A percentile compares a stretch with the other conserved stretches of the same genome.
phyloP scores from a whole-genome alignment of 2,113 vertebrate species.

The Corythoichthys haematopterus region DNA sequence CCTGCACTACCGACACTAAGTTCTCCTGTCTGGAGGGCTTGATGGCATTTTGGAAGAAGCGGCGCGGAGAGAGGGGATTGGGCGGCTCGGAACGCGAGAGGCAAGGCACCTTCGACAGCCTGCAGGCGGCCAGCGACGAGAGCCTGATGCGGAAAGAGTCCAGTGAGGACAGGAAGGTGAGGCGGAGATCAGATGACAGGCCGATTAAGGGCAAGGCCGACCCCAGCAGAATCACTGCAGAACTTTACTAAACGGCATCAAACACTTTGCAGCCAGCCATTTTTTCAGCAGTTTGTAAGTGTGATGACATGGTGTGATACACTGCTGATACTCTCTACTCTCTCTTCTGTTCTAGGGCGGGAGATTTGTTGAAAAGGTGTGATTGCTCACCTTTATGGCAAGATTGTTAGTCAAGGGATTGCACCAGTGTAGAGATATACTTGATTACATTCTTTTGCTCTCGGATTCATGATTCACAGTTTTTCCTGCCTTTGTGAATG shows the following conservation, averaged over 20 bases:
- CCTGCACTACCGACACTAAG: slow-evolving; percentile 77
- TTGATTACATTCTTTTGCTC: not conserved
- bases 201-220: slow-evolving; percentile 52
- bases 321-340: slow-evolving; percentile 33
- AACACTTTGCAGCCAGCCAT: not conserved
- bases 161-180: slow-evolving; percentile 54
- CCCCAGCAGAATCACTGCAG: slow-evolving; percentile 60
- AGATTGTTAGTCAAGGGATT: slow-evolving; percentile 43
- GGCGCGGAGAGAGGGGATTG: slow-evolving; percentile 39
- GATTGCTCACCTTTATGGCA: slow-evolving; percentile 41
- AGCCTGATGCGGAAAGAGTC: slow-evolving; percentile 68
- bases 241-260: slow-evolving; percentile 68
- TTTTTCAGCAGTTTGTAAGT: not conserved
- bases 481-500: not conserved
- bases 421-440: slow-evolving; percentile 27
- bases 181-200: slow-evolving; percentile 60
- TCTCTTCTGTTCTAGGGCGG: slow-evolving; percentile 60
- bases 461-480: slow-evolving; percentile 4
- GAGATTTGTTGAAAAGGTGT: slow-evolving; percentile 56
- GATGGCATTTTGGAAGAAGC: slow-evolving; percentile 49
- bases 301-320: not conserved
- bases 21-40: slow-evolving; percentile 69
- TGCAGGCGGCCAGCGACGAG: slow-evolving; percentile 74
- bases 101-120: slow-evolving; percentile 76
- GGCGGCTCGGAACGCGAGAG: slow-evolving; percentile 42